These are phyloP conservation scores for Acholoe squamosa DNA, from an alignment of 2,888 invertebrate species.

Conservation along the genomic window DNA sequence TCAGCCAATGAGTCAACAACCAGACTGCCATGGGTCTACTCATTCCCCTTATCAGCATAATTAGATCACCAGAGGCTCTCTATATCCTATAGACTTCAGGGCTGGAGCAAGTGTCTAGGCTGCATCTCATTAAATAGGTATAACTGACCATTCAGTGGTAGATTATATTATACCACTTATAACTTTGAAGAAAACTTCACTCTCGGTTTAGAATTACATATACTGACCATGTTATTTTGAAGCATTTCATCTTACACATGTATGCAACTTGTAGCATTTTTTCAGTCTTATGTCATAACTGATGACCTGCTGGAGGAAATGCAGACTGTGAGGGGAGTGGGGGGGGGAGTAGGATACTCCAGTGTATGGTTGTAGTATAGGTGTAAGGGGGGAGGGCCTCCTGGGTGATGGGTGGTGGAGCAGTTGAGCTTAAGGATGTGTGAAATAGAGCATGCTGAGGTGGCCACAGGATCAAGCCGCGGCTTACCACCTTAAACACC, in stretches of 20 bases:
- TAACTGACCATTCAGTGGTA: too few species aligned
- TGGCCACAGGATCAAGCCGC: background rate
- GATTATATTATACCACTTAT: too few species aligned
- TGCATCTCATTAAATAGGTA: too few species aligned
- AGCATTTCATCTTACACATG: too few species aligned
- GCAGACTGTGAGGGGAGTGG: background rate
- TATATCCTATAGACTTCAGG: too few species aligned
- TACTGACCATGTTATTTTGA: too few species aligned
- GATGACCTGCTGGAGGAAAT: slow-evolving; percentile 42
- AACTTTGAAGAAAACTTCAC: too few species aligned
- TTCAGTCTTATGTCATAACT: slow-evolving; percentile 6
- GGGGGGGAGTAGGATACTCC: background rate
- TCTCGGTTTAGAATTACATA: too few species aligned
- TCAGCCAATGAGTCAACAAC: too few species aligned
- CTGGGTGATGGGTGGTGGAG: slow-evolving; percentile 43
- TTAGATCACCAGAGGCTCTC: background rate
- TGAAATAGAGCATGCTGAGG: slow-evolving; percentile 39
- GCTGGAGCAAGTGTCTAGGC: too few species aligned
- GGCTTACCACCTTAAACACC: background rate
- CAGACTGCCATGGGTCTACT: too few species aligned
- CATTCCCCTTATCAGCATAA: slow-evolving; percentile 8
- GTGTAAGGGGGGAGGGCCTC: background rate
- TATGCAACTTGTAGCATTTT: background rate
- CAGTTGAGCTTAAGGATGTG: slow-evolving; percentile 34
- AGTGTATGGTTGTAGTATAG: background rate